Evolutionary conservation across 2,888 invertebrate species (phyloP), one percentile per base, ranked within the genome.

Genomic region (Endotricha flammealis): DNA sequence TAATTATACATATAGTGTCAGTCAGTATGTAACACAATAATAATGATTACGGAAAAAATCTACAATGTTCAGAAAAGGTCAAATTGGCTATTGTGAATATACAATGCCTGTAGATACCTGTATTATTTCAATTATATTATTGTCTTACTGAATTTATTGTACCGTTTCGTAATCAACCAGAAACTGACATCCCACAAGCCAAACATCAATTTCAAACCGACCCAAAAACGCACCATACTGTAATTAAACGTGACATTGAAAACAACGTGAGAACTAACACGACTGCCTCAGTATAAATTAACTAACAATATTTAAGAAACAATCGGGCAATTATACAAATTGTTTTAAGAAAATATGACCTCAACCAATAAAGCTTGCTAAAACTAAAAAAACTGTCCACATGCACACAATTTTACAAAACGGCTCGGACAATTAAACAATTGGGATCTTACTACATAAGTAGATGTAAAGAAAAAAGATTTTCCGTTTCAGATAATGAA

Each of bases 401-500:
- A 57, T 51, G 54, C 54, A 61, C 50, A 56, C 62, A 64, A 57
- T 57, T 69, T 71, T 63, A 64, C 64, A 66, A 63, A 68, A 72
- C 62, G 59, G 56, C 67, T 63, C 54, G 71, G 72, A 76, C 72
- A 82, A 81, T 81, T 82, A 81, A 78, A 85, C 82, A 85, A 86
- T 86, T 68, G 78, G 68, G 73, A 73, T 66, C 76, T 72, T 74
- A 77, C 74, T 52, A 67, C 74, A 72, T 57, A 63, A 65, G 72
- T 68, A 65, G 63, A 62, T 64, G 69, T 51, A 59, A 62, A 75
- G 77, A 83, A 85, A 79, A 83, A 83, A 85, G 86, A 86, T 86
- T 85, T 85, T 82, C 85, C 83, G 81, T 83, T 77, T 82, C 77
- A 85, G 86, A 85, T 83, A 86, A 81, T 83, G 70, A 75, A 80